These are phyloP conservation scores for Ctena decussata DNA, from an alignment of 2,888 invertebrate species.

Conservation along the genomic window DNA sequence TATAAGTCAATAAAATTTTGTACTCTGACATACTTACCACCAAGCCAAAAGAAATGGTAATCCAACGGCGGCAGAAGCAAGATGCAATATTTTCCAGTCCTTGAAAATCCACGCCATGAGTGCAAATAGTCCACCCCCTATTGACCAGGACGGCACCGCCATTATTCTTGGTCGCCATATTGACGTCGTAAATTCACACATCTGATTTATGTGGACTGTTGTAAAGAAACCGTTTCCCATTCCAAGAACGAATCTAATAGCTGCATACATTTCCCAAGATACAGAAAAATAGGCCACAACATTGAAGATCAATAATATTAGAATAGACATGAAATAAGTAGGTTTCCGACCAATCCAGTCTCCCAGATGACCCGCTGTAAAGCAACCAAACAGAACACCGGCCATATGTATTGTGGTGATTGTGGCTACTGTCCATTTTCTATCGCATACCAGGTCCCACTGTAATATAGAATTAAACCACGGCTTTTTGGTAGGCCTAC, in stretches of 20 bases:
- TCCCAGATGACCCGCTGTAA: slow-evolving; percentile 66
- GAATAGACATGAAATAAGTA: slow-evolving; percentile 55
- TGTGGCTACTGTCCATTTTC: slow-evolving; percentile 60
- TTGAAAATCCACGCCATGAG: slow-evolving; percentile 47
- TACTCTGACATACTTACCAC: too few species aligned
- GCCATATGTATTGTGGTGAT: slow-evolving; percentile 74
- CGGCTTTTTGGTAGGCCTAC: not conserved
- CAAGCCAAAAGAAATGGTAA: slow-evolving; percentile 49
- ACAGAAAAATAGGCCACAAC: slow-evolving; percentile 65
- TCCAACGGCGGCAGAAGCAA: slow-evolving; percentile 61
- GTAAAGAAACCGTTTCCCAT: slow-evolving; percentile 39
- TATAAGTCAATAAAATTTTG: too few species aligned
- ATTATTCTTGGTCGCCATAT: slow-evolving; percentile 45
- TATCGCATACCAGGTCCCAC: slow-evolving; percentile 71
- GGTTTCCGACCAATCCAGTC: slow-evolving; percentile 73
- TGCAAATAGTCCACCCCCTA: slow-evolving; percentile 48
- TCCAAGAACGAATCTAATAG: slow-evolving; percentile 66
- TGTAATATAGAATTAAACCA: slow-evolving; percentile 34
- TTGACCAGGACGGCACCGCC: slow-evolving; percentile 53
- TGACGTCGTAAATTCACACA: slow-evolving; percentile 53
- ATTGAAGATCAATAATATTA: slow-evolving; percentile 59
- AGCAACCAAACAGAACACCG: slow-evolving; percentile 70
- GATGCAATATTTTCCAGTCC: slow-evolving; percentile 69
- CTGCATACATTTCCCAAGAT: slow-evolving; percentile 75
- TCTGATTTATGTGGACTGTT: slow-evolving; percentile 39